These are phyloP conservation scores for Hirundichthys speculiger DNA, from an alignment of 2,113 vertebrate genomes.

Conservation along the genomic window DNA sequence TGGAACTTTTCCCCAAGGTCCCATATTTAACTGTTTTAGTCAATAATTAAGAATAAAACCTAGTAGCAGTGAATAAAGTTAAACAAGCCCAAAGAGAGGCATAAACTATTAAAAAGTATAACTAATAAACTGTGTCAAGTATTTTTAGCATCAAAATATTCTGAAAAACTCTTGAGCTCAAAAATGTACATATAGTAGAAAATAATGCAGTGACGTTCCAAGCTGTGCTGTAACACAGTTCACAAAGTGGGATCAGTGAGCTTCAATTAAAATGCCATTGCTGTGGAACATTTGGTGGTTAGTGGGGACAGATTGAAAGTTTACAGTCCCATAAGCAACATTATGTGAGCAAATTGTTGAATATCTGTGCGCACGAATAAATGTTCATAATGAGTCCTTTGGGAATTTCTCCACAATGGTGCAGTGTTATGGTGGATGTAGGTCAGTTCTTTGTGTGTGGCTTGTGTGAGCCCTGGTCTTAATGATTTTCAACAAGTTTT, in stretches of 20 bases:
- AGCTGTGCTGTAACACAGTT: neutral
- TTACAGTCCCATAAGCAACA: conserved; percentile 62
- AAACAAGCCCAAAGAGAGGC: conserved; percentile 13
- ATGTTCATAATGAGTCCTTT: conserved; percentile 72
- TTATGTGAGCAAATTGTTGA: conserved; percentile 79
- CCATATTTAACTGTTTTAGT: conserved; percentile 30
- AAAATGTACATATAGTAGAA: neutral
- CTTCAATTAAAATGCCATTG: conserved; percentile 15
- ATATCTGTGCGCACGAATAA: conserved; percentile 69
- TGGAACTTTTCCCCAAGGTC: conserved; percentile 31
- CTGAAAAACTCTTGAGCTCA: neutral
- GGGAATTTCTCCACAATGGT: conserved; percentile 75
- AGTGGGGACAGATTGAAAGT: conserved; percentile 53
- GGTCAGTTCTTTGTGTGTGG: conserved; percentile 68
- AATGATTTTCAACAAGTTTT: conserved; percentile 26
- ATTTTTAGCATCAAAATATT: neutral
- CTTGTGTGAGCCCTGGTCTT: conserved; percentile 25
- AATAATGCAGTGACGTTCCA: neutral
- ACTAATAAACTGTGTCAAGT: neutral
- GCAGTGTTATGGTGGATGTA: conserved; percentile 75
- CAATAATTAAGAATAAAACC: conserved; percentile 20
- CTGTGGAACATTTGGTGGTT: conserved; percentile 19
- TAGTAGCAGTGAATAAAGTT: conserved; percentile 1
- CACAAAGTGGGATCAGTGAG: neutral
- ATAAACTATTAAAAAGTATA: conserved; percentile 16